Evolutionary conservation across 2,888 invertebrate genomes (phyloP).

Genomic region (Oconnorella tubifera): DNA sequence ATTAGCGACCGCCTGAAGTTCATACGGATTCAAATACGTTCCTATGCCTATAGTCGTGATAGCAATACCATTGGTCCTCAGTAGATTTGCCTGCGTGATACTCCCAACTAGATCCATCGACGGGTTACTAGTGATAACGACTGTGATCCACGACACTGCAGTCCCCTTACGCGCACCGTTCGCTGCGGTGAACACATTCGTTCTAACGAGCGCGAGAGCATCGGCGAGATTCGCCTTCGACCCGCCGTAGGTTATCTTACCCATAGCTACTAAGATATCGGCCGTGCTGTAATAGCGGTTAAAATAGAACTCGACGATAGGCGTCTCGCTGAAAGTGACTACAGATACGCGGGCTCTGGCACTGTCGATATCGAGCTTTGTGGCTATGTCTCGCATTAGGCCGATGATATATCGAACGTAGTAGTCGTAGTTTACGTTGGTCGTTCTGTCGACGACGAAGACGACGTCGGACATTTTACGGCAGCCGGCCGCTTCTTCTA

Average conservation of each 20-base stretch:
- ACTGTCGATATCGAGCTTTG: constrained; percentile 14
- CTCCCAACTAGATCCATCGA: constrained; percentile 10
- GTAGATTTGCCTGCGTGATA: constrained; percentile 15
- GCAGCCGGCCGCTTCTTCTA: not conserved
- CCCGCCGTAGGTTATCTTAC: constrained; percentile 1
- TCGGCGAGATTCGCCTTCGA: constrained; percentile 1
- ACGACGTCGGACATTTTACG: constrained; percentile 9
- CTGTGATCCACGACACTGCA: constrained; percentile 7
- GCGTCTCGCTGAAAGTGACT: constrained; percentile 18
- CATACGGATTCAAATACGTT: constrained; percentile 21
- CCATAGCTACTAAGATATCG: not conserved
- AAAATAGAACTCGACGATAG: constrained; percentile 26
- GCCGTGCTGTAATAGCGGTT: constrained; percentile 15
- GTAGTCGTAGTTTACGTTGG: constrained; percentile 18
- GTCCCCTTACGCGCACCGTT: constrained; percentile 7
- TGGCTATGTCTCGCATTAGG: constrained; percentile 21
- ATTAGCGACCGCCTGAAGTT: constrained; percentile 27
- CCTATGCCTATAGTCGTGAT: constrained; percentile 30
- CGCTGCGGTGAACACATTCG: not conserved
- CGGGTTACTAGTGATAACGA: constrained; percentile 23
- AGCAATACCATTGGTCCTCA: constrained; percentile 19
- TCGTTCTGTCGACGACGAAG: constrained; percentile 19
- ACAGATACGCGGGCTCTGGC: not conserved
- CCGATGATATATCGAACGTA: constrained; percentile 6
- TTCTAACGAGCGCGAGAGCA: not conserved